These are phyloP conservation scores for Martes flavigula DNA, from an alignment of 2,797 vertebrate genomes.

Conservation along the genomic window DNA sequence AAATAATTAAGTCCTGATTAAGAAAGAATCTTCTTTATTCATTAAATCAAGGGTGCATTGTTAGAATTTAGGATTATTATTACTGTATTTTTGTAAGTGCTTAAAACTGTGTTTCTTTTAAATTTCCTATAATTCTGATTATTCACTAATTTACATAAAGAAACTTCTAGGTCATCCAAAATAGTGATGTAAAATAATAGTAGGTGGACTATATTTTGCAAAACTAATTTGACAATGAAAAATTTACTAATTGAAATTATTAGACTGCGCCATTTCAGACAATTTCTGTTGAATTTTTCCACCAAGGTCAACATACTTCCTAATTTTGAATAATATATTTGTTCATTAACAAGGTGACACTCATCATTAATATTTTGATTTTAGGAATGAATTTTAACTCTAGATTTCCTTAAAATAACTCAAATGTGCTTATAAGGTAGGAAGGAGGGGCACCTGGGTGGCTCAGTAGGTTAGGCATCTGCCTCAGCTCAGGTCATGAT, in stretches of 20 bases:
- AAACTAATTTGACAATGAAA: constrained; percentile 11
- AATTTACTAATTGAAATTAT: background rate
- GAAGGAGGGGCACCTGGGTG: background rate
- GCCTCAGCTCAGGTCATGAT: background rate
- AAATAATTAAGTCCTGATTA: constrained; percentile 46
- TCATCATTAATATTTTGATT: background rate
- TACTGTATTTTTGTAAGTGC: background rate
- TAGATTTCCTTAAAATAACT: background rate
- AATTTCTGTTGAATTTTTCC: background rate
- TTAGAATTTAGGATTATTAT: constrained; percentile 38
- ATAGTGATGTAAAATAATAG: background rate
- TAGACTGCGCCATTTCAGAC: background rate
- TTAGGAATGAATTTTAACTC: background rate
- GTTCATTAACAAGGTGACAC: constrained; percentile 11
- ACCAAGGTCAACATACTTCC: background rate
- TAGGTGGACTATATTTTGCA: background rate
- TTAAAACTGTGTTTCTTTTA: constrained; percentile 27
- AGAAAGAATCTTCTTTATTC: constrained; percentile 37
- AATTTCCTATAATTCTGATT: background rate
- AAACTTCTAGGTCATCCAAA: background rate
- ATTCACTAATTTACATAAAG: constrained; percentile 1
- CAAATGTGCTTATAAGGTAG: background rate
- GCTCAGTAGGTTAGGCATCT: background rate
- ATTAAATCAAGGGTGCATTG: constrained; percentile 48
- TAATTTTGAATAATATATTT: background rate